Evolutionary conservation across 2,888 invertebrate genomes (phyloP), one percentile per base, ranked within the genome.

Genomic region (Norana najaformis): DNA sequence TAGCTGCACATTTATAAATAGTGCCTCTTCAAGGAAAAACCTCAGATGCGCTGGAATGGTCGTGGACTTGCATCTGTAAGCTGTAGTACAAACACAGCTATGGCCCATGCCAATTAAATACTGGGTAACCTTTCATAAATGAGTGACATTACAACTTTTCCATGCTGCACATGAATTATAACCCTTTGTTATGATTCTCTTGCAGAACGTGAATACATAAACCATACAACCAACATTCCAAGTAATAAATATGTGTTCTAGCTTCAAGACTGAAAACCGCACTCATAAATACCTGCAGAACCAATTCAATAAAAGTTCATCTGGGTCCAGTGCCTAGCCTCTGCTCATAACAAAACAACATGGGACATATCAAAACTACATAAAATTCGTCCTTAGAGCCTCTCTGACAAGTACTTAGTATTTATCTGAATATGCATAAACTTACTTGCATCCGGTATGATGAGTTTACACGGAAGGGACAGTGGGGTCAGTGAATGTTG

Each of bases 401-500:
- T 69, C n/a, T 69, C 69, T 47, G 23, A 47, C 47, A 23, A 47
- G 1, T 20, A 47, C 47, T 47, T 3, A 47, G 23, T 5, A 47
- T 47, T 47, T 23, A 6, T 20, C 47, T 47, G 47, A 47, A 47
- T 47, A 18, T 11, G 16, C 18, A 23, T 14, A 34, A 35, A 90
- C 92, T 91, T 89, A 94, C 94, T 94, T 89, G 92, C 93, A 92
- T 97, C 97, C 5, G 99, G 99, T 91, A 99, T 96, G 91, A 97
- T 95, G 88, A 99, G 96, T 92, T 97, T 97, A 93, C 98, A 98
- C 0, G 99, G 99, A 93, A 99, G 95, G 30, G 99, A 99, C 95
- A 99, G 96, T 35, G 98, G 97, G 92, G 98, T 98, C 91, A 99
- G 97, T 34, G 99, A 98, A 95, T 99, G 99, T 94, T 99, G 99